Percentiles rank a stretch among this genome's conserved stretches.
phyloP scores from a whole-genome alignment of 2,888 invertebrate species.

The Hoplodrina ambigua region DNA sequence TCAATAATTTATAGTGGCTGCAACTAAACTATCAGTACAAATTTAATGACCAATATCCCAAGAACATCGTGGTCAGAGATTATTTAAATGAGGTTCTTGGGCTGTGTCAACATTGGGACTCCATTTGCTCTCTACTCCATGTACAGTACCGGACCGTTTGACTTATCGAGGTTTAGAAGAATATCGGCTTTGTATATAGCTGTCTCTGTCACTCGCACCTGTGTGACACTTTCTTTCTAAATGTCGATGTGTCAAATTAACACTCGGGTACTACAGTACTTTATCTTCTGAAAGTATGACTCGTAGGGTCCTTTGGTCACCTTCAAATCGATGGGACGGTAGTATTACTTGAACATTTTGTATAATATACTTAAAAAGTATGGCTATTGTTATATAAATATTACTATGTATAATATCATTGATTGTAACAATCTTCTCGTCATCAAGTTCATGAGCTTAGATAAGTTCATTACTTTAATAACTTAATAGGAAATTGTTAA shows the following conservation, averaged over 20 bases:
- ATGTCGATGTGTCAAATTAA: neutral
- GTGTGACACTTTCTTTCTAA: neutral
- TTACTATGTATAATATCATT: slow-evolving; percentile 32
- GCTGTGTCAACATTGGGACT: neutral
- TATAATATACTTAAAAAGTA: slow-evolving; percentile 31
- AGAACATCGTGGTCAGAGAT: neutral
- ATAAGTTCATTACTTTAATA: slow-evolving; percentile 23
- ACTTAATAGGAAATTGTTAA: slow-evolving; percentile 25
- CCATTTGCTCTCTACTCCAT: slow-evolving; percentile 8
- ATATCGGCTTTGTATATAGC: neutral
- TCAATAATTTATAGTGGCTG: neutral
- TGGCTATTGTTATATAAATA: slow-evolving; percentile 39
- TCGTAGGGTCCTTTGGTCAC: slow-evolving; percentile 18
- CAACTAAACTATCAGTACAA: no score
- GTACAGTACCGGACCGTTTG: neutral
- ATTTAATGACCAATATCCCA: neutral
- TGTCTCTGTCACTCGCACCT: neutral
- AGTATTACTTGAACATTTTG: slow-evolving; percentile 40
- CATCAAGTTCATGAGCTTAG: slow-evolving; percentile 37
- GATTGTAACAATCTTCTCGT: slow-evolving; percentile 33
- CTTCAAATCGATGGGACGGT: slow-evolving; percentile 17
- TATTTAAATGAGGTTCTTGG: neutral
- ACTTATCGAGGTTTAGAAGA: neutral
- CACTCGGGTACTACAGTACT: neutral
- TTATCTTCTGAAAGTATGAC: slow-evolving; percentile 2